These are phyloP conservation scores for Parambassis ranga DNA, from an alignment of 2,797 vertebrate genomes.

Conservation along the genomic window DNA sequence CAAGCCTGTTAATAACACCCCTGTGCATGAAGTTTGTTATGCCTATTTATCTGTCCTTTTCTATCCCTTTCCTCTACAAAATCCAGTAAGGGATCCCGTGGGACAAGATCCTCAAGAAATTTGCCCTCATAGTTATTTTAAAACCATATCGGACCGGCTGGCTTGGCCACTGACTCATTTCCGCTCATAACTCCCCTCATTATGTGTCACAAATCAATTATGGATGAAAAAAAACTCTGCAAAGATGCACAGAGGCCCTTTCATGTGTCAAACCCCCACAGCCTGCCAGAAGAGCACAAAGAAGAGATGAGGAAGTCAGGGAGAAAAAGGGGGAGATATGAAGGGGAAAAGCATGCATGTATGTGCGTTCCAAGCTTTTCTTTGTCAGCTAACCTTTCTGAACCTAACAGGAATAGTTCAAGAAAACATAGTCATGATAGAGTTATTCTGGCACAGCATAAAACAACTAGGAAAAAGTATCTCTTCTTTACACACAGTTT, in stretches of 20 bases:
- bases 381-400: not conserved
- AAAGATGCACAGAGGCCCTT: slow-evolving; percentile 34
- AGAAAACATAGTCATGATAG: too few relatives aligned
- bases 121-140: slow-evolving; percentile 48
- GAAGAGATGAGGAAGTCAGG: slow-evolving; percentile 5
- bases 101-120: slow-evolving; percentile 36
- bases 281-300: slow-evolving; percentile 23
- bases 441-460: too few relatives aligned
- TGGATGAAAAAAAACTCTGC: slow-evolving; percentile 41
- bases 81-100: slow-evolving; percentile 4
- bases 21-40: slow-evolving; percentile 8
- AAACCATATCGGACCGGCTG: slow-evolving; percentile 42
- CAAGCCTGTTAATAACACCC: slow-evolving; percentile 25
- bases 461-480: too few relatives aligned
- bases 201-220: slow-evolving; percentile 76
- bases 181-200: slow-evolving; percentile 49
- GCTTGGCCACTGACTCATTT: slow-evolving; percentile 41
- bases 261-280: slow-evolving; percentile 40
- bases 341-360: not conserved
- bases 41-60: not conserved
- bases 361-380: not conserved
- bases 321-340: not conserved
- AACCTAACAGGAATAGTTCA: not conserved
- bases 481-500: too few relatives aligned
- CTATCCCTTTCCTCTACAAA: slow-evolving; percentile 3